Evolutionary conservation across 1,140 invertebrate genomes (phyloP), one percentile per base, ranked within the genome.

Genomic region (Drosophila yakuba): DNA sequence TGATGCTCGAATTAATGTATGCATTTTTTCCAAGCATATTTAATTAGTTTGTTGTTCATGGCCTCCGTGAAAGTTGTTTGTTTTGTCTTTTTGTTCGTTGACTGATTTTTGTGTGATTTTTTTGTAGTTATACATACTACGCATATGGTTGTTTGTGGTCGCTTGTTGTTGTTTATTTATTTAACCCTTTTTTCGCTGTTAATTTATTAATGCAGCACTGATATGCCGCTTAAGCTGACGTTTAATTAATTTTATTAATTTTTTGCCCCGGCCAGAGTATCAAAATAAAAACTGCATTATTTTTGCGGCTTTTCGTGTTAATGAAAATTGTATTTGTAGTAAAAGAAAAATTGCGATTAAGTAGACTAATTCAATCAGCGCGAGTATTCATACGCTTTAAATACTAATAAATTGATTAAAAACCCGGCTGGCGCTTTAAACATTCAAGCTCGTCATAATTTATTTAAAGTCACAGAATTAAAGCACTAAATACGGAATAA

Each of bases 231-330:
- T 86, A 86, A 88, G 76, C 75, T 83, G 82, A 83, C 82, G 60
- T 86, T 88, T 86, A 86, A 86, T 86, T 88, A 86, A 86, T 88
- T 86, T 82, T 73, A 79, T 83, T 82, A 63, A 82, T 75, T 80
- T 85, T 85, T 85, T 85, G 55, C 63, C 63, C 67, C 54, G 25
- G 32, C 36, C 2, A 38, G 36, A 44, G 36, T 58, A 69, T 47
- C 28, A 48, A 39, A 58, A 64, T 80, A 69, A 75, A 52, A 62
- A 73, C 43, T 67, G 66, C 28, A 69, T 71, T 71, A 71, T 67
- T 71, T 67, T 56, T 72, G 55, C 32, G 41, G 50, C 38, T 61
- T 67, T 78, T 60, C 25, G 39, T 84, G 81, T 84, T 80, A 56
- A 78, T 72, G 17, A 67, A 71, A 80, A 80, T 52, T 52, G 25